Conservation (phyloP, 1,140 invertebrate species). For the Geopemphigus sp. region DNA sequence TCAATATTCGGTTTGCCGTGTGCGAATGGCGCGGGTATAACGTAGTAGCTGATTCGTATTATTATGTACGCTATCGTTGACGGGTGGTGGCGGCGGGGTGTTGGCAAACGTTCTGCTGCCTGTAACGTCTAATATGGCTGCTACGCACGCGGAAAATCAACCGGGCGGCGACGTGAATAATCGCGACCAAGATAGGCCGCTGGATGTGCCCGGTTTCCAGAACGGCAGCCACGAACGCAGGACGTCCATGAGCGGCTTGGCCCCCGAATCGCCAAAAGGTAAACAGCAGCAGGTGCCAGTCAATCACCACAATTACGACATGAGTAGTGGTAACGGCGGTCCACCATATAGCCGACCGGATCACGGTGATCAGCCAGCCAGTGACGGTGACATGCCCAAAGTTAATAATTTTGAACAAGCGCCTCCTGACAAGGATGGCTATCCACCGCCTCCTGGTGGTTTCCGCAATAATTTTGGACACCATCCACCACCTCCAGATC, state of each 20-base stretch:
- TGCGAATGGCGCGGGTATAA: constrained; percentile 35
- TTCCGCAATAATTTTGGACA: constrained; percentile 35
- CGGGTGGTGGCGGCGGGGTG: constrained; percentile 47
- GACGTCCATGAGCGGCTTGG: constrained; percentile 34
- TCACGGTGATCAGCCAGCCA: constrained; percentile 31
- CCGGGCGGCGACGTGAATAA: constrained; percentile 40
- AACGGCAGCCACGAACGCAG: constrained; percentile 47
- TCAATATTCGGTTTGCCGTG: constrained; percentile 41
- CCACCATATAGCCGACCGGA: constrained; percentile 28
- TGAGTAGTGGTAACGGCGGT: constrained; percentile 23
- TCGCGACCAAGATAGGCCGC: constrained; percentile 41
- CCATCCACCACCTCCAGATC: constrained; percentile 21
- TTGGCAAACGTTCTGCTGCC: constrained; percentile 49
- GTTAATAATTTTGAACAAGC: constrained; percentile 42
- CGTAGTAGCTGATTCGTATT: constrained; percentile 25
- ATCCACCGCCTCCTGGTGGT: constrained; percentile 29
- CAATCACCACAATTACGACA: constrained; percentile 40
- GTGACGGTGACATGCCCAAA: constrained; percentile 10
- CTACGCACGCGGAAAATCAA: constrained; percentile 44
- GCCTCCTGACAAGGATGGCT: constrained; percentile 39
- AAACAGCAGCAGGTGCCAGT: constrained; percentile 40
- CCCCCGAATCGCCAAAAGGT: constrained; percentile 41
- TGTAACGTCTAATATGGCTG: constrained; percentile 32
- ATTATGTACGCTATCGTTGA: constrained; percentile 41
- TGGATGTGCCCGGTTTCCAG: constrained; percentile 46